Conservation (phyloP, 2,113 vertebrate genomes). For the Tamias sibiricus region DNA sequence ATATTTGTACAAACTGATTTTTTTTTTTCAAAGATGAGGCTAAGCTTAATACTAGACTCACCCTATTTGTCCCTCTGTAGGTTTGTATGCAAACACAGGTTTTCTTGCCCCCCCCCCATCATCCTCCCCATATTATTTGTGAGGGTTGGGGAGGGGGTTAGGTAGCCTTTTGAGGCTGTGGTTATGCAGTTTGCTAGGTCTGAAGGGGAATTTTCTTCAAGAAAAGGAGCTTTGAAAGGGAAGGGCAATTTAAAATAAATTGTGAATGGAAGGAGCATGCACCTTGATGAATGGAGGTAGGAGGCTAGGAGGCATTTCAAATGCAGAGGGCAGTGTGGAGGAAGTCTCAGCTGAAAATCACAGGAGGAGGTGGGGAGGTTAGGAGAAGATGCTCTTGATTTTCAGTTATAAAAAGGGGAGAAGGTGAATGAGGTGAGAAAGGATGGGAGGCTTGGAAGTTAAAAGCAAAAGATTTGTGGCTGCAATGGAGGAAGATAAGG, state of each 20-base stretch:
- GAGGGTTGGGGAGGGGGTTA: background rate
- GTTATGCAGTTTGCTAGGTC: background rate
- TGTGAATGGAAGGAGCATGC: slow-evolving; percentile 65
- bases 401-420: background rate
- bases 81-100: background rate
- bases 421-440: background rate
- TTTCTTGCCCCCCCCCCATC: background rate
- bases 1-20: background rate
- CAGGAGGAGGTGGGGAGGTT: background rate
- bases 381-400: background rate
- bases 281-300: slow-evolving; percentile 62
- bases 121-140: background rate
- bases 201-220: background rate
- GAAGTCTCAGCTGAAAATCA: slow-evolving; percentile 13
- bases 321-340: slow-evolving; percentile 70
- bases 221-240: background rate
- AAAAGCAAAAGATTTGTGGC: background rate
- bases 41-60: background rate
- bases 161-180: background rate
- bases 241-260: slow-evolving; percentile 28
- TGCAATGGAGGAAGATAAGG: background rate
- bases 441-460: background rate
- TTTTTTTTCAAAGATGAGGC: background rate
- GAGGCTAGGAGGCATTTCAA: slow-evolving; percentile 39
- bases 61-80: background rate